These are phyloP conservation scores for Choristoneura fumiferana DNA, from an alignment of 1,140 invertebrate genomes.

Conservation along the genomic window DNA sequence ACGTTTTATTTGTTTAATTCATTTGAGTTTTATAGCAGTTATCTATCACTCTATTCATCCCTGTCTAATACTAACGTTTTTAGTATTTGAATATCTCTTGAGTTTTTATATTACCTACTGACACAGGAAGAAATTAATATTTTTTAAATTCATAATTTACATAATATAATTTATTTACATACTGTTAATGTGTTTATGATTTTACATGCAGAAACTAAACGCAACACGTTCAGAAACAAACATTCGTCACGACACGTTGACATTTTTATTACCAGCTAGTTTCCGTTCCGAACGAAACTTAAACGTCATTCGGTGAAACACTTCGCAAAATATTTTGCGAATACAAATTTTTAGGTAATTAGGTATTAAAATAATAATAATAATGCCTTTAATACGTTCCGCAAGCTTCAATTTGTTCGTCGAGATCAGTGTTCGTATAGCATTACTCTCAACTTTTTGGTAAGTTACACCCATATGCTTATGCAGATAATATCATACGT, in stretches of 20 bases:
- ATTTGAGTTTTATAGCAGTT: no score
- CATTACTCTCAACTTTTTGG: conserved; percentile 61
- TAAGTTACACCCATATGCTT: conserved; percentile 55
- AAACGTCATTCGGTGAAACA: neutral
- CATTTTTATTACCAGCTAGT: neutral
- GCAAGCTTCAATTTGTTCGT: conserved; percentile 62
- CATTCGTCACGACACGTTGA: neutral
- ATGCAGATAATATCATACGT: neutral
- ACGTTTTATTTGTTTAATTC: neutral
- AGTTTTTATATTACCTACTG: no score
- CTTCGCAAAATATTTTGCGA: conserved; percentile 14
- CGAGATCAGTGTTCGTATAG: conserved; percentile 61
- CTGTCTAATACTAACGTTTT: no score
- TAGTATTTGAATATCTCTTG: neutral
- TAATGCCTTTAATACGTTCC: conserved; percentile 67
- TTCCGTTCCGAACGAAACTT: neutral
- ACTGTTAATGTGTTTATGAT: no score
- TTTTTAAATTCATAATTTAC: no score
- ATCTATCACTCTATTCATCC: no score
- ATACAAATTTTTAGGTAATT: neutral
- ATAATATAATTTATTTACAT: no score
- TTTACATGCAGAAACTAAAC: neutral
- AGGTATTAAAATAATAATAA: conserved; percentile 20
- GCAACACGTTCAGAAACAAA: conserved; percentile 5
- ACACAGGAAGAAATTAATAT: no score